phyloP scores from a whole-genome alignment of 2,113 vertebrate genomes.

The Lepisosteus osseus region DNA sequence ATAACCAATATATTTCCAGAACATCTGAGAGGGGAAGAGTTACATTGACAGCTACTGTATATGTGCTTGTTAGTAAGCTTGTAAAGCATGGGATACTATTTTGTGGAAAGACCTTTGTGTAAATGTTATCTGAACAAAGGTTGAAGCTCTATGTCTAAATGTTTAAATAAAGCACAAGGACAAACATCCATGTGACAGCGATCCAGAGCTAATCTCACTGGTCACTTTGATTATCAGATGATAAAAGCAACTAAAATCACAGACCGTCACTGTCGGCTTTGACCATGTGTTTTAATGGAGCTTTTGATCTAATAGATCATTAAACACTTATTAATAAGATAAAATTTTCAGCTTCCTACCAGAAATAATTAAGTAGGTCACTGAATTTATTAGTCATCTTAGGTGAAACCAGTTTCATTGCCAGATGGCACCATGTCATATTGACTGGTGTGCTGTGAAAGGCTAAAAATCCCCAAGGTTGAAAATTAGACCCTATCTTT shows the following conservation, averaged over 20 bases:
- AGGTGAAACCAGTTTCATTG: neutral
- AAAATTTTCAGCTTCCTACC: neutral
- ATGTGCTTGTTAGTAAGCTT: too few species aligned
- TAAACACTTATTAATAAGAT: constrained; percentile 13
- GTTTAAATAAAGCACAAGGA: too few species aligned
- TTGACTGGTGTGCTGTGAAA: neutral
- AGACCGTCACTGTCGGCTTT: neutral
- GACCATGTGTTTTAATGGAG: neutral
- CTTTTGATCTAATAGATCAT: constrained; percentile 11
- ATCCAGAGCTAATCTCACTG: neutral
- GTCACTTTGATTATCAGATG: constrained; percentile 1
- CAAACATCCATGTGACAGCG: neutral
- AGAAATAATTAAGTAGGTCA: constrained; percentile 31
- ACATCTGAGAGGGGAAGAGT: too few species aligned
- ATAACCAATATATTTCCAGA: too few species aligned
- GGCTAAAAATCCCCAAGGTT: neutral
- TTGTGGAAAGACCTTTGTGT: too few species aligned
- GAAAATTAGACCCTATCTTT: neutral
- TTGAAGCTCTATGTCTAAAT: too few species aligned
- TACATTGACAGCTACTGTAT: too few species aligned
- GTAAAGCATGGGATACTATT: too few species aligned
- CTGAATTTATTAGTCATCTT: constrained; percentile 1
- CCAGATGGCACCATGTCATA: constrained; percentile 16
- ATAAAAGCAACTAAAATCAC: neutral
- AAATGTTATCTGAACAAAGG: too few species aligned